These are phyloP conservation scores for Drosophila ogumai DNA, from an alignment of 1,140 invertebrate species.

Conservation along the genomic window DNA sequence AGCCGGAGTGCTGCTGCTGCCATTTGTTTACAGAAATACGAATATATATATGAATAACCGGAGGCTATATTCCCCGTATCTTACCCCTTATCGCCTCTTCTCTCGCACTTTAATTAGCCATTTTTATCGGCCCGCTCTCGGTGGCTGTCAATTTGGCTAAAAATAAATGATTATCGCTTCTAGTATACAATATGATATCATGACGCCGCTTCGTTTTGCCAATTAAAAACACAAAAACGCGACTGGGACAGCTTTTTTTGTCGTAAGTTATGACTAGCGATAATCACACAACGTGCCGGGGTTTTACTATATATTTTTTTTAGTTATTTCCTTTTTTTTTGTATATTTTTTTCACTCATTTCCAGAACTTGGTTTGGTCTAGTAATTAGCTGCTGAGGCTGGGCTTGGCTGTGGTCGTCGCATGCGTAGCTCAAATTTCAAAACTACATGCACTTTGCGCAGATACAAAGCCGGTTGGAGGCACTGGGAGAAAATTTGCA, in stretches of 20 bases:
- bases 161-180: conserved; percentile 78
- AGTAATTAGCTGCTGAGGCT: conserved; percentile 67
- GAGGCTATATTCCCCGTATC: conserved; percentile 5
- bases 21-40: conserved; percentile 28
- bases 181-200: conserved; percentile 78
- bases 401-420: conserved; percentile 42
- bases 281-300: conserved; percentile 62
- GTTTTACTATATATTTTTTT: conserved; percentile 30
- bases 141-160: conserved; percentile 78
- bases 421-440: conserved; percentile 81
- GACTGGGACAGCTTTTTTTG: conserved; percentile 27
- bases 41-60: conserved; percentile 1
- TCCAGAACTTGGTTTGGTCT: conserved; percentile 67
- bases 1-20: conserved; percentile 21
- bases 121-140: conserved; percentile 63
- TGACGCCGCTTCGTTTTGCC: conserved; percentile 70
- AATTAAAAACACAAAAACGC: conserved; percentile 75
- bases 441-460: conserved; percentile 80
- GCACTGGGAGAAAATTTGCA: neutral
- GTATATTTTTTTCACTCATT: conserved; percentile 23
- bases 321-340: conserved; percentile 26
- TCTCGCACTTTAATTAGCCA: conserved; percentile 53
- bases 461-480: conserved; percentile 62
- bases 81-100: conserved; percentile 4
- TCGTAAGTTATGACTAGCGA: conserved; percentile 75